Base-by-base conservation (phyloP, 2,888 invertebrate species). In the Serrognathus titanus region DNA sequence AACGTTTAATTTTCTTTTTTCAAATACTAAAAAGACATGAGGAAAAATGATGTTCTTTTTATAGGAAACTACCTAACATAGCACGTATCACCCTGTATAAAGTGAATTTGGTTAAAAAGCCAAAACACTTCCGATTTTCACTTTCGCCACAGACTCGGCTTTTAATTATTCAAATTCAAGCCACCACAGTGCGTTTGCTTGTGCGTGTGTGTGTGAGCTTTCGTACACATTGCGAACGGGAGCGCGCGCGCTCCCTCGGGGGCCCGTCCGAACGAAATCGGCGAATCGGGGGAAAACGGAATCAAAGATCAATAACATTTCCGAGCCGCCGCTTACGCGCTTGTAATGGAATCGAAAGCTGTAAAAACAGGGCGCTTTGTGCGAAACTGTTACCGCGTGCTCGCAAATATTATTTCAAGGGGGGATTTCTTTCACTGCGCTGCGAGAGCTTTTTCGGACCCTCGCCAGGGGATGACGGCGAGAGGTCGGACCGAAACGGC, bases 311-410 rank as follows among this genome's bases (percentile, higher is more conserved):
- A 51, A 54, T 55, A 53, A 39, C 51, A 45, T 41, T 51, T 51
- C 51, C 38, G 52, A 46, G 38, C 53, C 24, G 54, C 46, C 45
- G 51, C 38, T 37, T 39, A 50, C 31, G 31, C 12, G 37, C 39
- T 9, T 11, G 35, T 24, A 24, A 47, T 48, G 52, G 51, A 50
- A 51, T 62, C 57, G 65, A 55, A 65, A 71, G 72, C 74, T 75
- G 75, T 60, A 71, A 75, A 74, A 75, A 75, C 73, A 74, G 63
- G 65, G 63, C 66, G 70, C 69, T 69, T 75, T 75, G 73, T 75
- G 65, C 61, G 56, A 61, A 74, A 71, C 74, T 73, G 75, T 74
- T 75, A 74, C 69, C 68, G 71, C 73, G 70, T 71, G 66, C 64
- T 53, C 57, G 50, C 65, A 73, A 73, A 74, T 74, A 72, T 74